phyloP scores from a whole-genome alignment of 64 coral and sea anemone genomes.

The Catalaphyllia jardinei region DNA sequence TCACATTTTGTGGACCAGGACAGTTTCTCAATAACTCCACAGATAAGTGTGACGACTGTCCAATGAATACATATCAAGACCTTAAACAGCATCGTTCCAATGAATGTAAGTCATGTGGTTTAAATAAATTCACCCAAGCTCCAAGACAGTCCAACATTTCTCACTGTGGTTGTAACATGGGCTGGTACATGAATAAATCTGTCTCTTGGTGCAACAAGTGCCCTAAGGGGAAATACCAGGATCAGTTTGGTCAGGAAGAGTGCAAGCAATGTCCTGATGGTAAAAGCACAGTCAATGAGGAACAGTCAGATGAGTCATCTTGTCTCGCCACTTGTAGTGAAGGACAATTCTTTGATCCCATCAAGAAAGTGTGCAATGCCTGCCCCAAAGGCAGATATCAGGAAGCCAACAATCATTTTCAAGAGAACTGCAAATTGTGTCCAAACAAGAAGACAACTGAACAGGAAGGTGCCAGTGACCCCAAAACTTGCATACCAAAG shows the following conservation, averaged over 20 bases:
- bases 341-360: slow-evolving; percentile 20
- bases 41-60: slow-evolving; percentile 30
- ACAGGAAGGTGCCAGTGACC: background rate
- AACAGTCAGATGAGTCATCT: background rate
- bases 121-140: slow-evolving; percentile 24
- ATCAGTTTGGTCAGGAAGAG: slow-evolving; percentile 22
- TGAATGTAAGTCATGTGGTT: slow-evolving; percentile 11
- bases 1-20: slow-evolving; percentile 20
- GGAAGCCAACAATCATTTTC: background rate
- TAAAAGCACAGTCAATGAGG: background rate
- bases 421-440: slow-evolving; percentile 12
- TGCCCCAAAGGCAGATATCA: slow-evolving; percentile 43
- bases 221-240: slow-evolving; percentile 27
- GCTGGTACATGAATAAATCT: background rate
- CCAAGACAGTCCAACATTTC: slow-evolving; percentile 13
- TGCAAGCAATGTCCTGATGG: slow-evolving; percentile 39
- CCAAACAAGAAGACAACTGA: background rate
- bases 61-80: slow-evolving; percentile 33
- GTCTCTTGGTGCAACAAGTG: slow-evolving; percentile 21
- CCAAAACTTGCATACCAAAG: background rate
- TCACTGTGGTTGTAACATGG: background rate
- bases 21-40: slow-evolving; percentile 33
- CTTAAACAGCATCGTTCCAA: background rate
- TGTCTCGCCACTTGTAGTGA: slow-evolving; percentile 11
- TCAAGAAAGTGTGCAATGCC: background rate